Conservation (phyloP, 2,113 vertebrate genomes). For the Theropithecus gelada region DNA sequence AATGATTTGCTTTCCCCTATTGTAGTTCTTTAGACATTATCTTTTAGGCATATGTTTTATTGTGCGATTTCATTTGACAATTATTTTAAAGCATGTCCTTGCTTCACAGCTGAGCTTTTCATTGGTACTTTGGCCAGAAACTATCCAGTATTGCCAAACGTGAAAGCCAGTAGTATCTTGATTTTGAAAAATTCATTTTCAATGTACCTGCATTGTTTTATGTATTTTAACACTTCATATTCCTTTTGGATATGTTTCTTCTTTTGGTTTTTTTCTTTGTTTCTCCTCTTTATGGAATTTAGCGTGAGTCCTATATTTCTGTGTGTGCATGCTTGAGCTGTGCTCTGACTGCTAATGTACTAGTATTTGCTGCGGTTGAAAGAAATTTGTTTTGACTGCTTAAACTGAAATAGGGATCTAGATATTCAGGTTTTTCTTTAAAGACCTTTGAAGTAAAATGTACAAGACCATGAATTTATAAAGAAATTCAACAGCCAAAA, state of each 20-base stretch:
- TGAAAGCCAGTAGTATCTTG: background rate
- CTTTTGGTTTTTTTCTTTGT: background rate
- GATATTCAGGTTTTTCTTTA: background rate
- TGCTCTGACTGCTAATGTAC: background rate
- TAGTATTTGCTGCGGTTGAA: background rate
- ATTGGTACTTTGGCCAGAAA: background rate
- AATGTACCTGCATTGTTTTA: background rate
- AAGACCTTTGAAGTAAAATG: background rate
- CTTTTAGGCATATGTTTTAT: background rate
- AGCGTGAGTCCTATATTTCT: background rate
- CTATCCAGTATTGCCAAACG: background rate
- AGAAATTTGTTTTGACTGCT: background rate
- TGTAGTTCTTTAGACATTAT: background rate
- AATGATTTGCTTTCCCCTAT: background rate
- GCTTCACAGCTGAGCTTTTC: background rate
- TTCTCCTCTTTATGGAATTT: background rate
- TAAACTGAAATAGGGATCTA: background rate
- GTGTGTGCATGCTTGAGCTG: background rate
- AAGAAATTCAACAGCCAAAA: background rate
- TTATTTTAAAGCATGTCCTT: background rate
- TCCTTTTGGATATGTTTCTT: background rate
- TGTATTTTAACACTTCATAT: background rate
- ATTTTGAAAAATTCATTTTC: constrained; percentile 18
- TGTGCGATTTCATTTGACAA: background rate
- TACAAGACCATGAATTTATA: background rate